Base-by-base conservation (phyloP, 2,888 invertebrate genomes). In the Teleiodes luculella region DNA sequence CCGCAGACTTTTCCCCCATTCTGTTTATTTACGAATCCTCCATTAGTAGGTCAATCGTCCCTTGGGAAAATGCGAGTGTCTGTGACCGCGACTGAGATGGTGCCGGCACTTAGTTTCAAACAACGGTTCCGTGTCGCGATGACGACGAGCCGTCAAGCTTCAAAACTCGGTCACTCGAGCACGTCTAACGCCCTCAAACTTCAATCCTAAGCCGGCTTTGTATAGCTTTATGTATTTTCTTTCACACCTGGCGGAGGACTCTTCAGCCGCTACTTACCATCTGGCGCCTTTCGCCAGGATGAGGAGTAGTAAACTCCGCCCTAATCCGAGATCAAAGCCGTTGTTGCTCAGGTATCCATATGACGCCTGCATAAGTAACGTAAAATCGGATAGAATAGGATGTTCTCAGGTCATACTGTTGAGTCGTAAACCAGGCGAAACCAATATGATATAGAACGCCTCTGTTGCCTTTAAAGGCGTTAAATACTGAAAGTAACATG, bases 81-180 rank as follows among this genome's bases (percentile, higher is more conserved):
- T 67, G 65, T 57, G 61, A 65, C 55, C 69, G 59, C 75, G 74
- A 68, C 65, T 74, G 67, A 5, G 60, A 64, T 28, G 24, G n/a
- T 20, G 43, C 59, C 65, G 66, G 65, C 69, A 71, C 68, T 72
- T 75, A 72, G 70, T 68, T 74, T 63, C 64, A 62, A 70, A 72
- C 65, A 65, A 61, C 63, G 65, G 62, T 58, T 64, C 57, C 55
- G 62, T 52, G 62, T 63, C 62, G 60, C 63, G 64, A 67, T 68
- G 67, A 63, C 62, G 61, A 57, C 58, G 63, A 62, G 61, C 57
- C 58, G 63, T 59, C 62, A 62, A 57, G 57, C 61, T 59, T 55
- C 56, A 56, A 66, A 76, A 71, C 61, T 74, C 72, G 68, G 69
- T 70, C 70, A 73, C 66, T 70, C 70, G 66, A 70, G 67, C 73